Evolutionary conservation across 2,888 invertebrate genomes (phyloP), one percentile per base, ranked within the genome.

Genomic region (Iselma pallidipennis): DNA sequence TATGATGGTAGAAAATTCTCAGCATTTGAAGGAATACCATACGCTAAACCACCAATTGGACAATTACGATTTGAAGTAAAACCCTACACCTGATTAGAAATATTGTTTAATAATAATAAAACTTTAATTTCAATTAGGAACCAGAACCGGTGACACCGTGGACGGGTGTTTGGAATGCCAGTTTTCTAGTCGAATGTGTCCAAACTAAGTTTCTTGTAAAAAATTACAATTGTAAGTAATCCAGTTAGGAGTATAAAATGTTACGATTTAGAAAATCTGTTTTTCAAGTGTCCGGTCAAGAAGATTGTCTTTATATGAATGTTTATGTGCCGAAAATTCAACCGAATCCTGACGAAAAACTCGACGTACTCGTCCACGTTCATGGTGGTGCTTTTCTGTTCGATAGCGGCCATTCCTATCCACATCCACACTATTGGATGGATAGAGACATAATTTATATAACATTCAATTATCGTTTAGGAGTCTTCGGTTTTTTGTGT

Each of bases 401-500:
- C 63, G 89, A 89, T 0, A 78, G 82, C 0, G 82, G 83, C 0
- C 74, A 79, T 12, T 85, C 84, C 72, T 87, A 85, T 73, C 14
- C 64, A 2, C 85, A 84, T 1, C 83, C 87, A 0, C 76, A 82
- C 4, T 81, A 83, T 63, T 66, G 90, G 0, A 87, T 90, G 87
- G 86, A 87, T 53, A 77, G 81, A 37, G 85, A 89, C 63, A 80
- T 88, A 3, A 85, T 90, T 2, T 79, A 88, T 0, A 89, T 89
- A 0, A 88, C 88, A 1, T 71, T 90, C 0, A 88, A 87, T 76
- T 90, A 89, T 71, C 83, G 90, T 14, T 70, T 90, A 12, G 89
- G 89, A 52, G 85, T 87, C 0, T 71, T 90, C 42, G 89, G 87
- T 86, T 91, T 91, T 77, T 80, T 90, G 0, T 90, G 89, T 73